These are phyloP conservation scores for Penelope pileata DNA, from an alignment of 2,113 vertebrate species.

Conservation along the genomic window DNA sequence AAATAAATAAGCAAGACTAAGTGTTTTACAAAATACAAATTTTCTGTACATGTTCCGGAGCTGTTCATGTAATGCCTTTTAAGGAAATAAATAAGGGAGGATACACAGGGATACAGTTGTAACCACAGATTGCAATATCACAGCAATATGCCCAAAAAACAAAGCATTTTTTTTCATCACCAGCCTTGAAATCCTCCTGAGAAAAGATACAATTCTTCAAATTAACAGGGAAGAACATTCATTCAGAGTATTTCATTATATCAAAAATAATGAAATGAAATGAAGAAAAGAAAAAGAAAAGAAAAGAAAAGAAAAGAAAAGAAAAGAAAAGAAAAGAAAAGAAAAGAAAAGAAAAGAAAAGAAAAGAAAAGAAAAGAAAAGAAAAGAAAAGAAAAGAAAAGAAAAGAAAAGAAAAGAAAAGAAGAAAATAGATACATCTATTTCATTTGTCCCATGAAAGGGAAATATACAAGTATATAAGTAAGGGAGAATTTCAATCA, in stretches of 20 bases:
- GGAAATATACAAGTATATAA: neutral
- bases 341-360: neutral
- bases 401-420: neutral
- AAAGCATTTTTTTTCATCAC: neutral
- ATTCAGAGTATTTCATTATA: neutral
- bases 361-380: neutral
- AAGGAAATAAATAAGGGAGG: neutral
- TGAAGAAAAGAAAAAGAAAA: no score
- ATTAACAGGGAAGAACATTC: neutral
- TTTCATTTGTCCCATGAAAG: neutral
- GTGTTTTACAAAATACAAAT: neutral
- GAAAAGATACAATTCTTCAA: neutral
- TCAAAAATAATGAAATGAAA: neutral
- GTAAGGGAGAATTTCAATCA: neutral
- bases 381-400: no score
- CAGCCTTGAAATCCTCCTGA: neutral
- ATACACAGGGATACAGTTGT: neutral
- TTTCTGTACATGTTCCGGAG: neutral
- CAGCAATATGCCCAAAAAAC: neutral
- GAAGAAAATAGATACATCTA: neutral
- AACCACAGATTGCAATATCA: neutral
- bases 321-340: no score
- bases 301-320: no score
- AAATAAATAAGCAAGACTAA: neutral
- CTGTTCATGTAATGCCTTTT: rapidly evolving